Evolutionary conservation across 2,797 vertebrate species (phyloP).

Genomic region (Halcyon chelicuti): DNA sequence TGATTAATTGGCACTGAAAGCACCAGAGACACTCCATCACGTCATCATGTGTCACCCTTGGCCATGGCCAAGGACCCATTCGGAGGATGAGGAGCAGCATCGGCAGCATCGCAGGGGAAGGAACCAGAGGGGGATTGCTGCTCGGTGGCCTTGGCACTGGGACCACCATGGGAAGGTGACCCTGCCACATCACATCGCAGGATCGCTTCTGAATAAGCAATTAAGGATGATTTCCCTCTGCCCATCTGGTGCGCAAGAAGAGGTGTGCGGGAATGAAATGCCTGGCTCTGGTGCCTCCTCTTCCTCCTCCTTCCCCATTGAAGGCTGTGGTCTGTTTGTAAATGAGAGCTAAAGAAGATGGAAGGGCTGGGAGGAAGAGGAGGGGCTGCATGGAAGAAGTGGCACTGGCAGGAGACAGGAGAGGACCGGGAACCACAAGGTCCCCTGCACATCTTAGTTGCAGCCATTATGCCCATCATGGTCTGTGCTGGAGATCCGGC

Average conservation of each 20-base stretch:
- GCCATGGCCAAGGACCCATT: not conserved
- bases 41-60: not conserved
- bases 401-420: not conserved
- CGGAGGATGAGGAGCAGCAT: not conserved
- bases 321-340: constrained; percentile 37
- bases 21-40: not conserved
- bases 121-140: rapidly evolving
- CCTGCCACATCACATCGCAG: not conserved
- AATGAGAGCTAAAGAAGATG: constrained; percentile 49
- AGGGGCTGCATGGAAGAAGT: rapidly evolving
- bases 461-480: not conserved
- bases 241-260: constrained; percentile 72
- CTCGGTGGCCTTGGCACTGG: not conserved
- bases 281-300: constrained; percentile 56
- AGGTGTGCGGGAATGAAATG: constrained; percentile 68
- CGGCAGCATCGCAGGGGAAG: not conserved
- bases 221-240: constrained; percentile 71
- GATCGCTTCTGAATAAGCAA: constrained; percentile 69
- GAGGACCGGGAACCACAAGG: rapidly evolving
- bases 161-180: not conserved
- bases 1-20: not conserved
- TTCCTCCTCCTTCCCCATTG: constrained; percentile 56
- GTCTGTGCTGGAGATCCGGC: rapidly evolving
- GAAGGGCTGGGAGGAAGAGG: not conserved
- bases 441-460: rapidly evolving